phyloP scores from a whole-genome alignment of 1,140 invertebrate genomes.

The Bombus huntii region DNA sequence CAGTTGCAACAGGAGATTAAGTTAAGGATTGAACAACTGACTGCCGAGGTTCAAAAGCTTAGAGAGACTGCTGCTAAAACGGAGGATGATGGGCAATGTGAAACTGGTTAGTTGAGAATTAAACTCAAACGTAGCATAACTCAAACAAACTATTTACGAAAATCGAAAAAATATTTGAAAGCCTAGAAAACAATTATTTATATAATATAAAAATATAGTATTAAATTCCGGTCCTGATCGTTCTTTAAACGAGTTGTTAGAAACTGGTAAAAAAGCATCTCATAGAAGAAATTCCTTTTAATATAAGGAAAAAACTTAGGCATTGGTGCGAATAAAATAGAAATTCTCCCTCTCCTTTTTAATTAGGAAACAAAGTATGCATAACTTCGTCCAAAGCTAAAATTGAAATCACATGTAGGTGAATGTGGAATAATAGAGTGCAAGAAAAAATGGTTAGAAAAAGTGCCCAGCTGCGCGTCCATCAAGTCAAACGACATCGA shows the following conservation, averaged over 20 bases:
- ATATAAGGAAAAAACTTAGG: too few species aligned
- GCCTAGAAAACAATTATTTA: background rate
- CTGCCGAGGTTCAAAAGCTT: constrained; percentile 46
- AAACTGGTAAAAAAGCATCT: too few species aligned
- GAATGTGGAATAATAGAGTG: constrained; percentile 68
- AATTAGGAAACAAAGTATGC: too few species aligned
- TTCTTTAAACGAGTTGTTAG: too few species aligned
- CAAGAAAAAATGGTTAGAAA: constrained; percentile 56
- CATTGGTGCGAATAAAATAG: too few species aligned
- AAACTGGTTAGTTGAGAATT: constrained; percentile 22
- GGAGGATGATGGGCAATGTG: constrained; percentile 34
- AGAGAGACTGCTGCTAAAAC: background rate
- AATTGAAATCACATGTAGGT: constrained; percentile 20
- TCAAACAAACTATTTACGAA: too few species aligned
- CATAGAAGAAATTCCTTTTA: too few species aligned
- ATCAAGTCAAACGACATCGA: constrained; percentile 71
- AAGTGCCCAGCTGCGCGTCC: constrained; percentile 66
- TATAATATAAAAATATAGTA: too few species aligned
- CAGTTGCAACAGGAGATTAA: constrained; percentile 57
- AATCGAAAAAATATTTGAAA: background rate
- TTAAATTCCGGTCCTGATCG: too few species aligned
- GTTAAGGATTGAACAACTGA: constrained; percentile 54
- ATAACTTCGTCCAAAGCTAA: too few species aligned
- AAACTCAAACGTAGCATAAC: too few species aligned
- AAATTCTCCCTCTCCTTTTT: too few species aligned